Conservation (phyloP, 53 echinoderm and acorn worm species). For the Stichopus horrens region DNA sequence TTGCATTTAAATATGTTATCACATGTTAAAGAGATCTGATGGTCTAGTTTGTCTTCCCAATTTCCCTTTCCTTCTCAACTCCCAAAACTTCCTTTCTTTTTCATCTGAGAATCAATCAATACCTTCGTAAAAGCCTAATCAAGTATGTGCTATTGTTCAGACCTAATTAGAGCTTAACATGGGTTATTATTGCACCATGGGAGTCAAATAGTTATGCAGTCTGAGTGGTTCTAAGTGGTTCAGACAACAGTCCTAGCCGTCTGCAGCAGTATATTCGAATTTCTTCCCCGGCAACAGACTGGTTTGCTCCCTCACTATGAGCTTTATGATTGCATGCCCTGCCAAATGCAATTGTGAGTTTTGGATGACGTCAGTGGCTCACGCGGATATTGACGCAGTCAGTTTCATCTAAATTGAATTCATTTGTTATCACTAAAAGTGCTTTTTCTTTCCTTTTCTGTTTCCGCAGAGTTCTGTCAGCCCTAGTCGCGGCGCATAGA, state of each 20-base stretch:
- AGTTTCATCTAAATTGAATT: slow-evolving; percentile 35
- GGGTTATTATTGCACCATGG: neutral
- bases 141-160: slow-evolving; percentile 21
- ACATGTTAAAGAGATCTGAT: neutral
- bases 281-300: slow-evolving; percentile 2
- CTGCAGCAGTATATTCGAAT: slow-evolving; percentile 14
- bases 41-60: neutral
- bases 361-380: slow-evolving; percentile 36
- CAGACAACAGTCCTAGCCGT: slow-evolving; percentile 16
- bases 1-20: too few relatives aligned
- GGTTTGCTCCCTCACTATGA: neutral
- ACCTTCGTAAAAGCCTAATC: slow-evolving; percentile 17
- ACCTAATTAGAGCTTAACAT: slow-evolving; percentile 31
- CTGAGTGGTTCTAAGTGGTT: slow-evolving; percentile 33
- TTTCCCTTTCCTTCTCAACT: neutral
- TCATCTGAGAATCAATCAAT: neutral
- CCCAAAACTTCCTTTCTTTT: neutral
- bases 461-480: slow-evolving; percentile 44
- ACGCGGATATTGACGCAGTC: slow-evolving; percentile 35
- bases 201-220: slow-evolving; percentile 26
- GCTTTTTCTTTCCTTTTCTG: slow-evolving; percentile 37
- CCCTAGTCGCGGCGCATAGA: neutral
- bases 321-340: neutral
- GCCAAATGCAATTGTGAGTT: slow-evolving; percentile 36
- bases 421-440: slow-evolving; percentile 47